Percentiles rank a stretch among this genome's conserved stretches.
phyloP scores from a whole-genome alignment of 1,140 invertebrate genomes.

The Dolichoris vasculosae region DNA sequence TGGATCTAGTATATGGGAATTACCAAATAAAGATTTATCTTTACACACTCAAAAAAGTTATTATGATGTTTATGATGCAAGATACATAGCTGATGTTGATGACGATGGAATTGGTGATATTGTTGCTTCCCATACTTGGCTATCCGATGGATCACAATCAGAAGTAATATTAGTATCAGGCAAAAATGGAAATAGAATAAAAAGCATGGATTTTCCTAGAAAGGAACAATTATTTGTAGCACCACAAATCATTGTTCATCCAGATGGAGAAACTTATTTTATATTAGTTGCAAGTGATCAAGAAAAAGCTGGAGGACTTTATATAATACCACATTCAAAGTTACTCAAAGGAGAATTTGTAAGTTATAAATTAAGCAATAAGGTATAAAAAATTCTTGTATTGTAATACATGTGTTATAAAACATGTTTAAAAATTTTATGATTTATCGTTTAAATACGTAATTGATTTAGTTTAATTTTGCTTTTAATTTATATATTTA shows the following conservation, averaged over 20 bases:
- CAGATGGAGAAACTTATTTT: slow-evolving; percentile 77
- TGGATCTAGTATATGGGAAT: slow-evolving; percentile 82
- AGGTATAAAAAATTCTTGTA: too few species aligned
- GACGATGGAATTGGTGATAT: slow-evolving; percentile 83
- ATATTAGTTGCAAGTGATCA: slow-evolving; percentile 85
- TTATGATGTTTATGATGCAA: slow-evolving; percentile 80
- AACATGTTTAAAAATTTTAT: too few species aligned
- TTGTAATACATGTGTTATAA: too few species aligned
- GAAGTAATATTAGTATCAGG: slow-evolving; percentile 84
- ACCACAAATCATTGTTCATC: slow-evolving; percentile 78
- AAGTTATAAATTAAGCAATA: slow-evolving; percentile 61
- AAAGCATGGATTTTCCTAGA: slow-evolving; percentile 79
- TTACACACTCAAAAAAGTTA: slow-evolving; percentile 67
- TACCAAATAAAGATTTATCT: slow-evolving; percentile 67
- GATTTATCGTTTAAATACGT: too few species aligned
- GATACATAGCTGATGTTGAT: slow-evolving; percentile 83
- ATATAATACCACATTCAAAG: slow-evolving; percentile 77
- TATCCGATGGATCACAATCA: slow-evolving; percentile 69
- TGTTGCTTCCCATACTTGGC: slow-evolving; percentile 80
- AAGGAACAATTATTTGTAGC: slow-evolving; percentile 83
- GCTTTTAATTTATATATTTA: background rate
- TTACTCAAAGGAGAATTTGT: slow-evolving; percentile 76
- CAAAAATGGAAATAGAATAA: slow-evolving; percentile 79
- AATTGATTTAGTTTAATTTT: too few species aligned
- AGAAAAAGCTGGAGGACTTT: slow-evolving; percentile 82